Evolutionary conservation across 2,797 vertebrate species (phyloP).

Genomic region (Sebastolobus altivelis): DNA sequence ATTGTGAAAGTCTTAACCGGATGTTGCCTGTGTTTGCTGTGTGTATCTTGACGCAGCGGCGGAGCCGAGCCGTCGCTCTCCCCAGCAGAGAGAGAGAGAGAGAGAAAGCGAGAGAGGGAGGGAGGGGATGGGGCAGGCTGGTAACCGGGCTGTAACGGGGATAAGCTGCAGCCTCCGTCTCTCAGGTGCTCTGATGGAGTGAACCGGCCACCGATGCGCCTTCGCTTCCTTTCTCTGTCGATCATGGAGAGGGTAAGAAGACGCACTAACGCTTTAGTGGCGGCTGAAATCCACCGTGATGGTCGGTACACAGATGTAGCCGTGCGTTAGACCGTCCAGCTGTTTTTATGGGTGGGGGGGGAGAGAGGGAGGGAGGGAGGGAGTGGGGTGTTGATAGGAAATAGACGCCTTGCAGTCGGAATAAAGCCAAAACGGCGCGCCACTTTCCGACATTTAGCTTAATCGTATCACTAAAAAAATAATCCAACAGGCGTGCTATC

Average conservation of each 20-base stretch:
- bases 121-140: slow-evolving; percentile 79
- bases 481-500: slow-evolving; percentile 20
- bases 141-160: slow-evolving; percentile 80
- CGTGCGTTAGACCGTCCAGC: slow-evolving; percentile 76
- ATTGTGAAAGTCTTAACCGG: slow-evolving; percentile 51
- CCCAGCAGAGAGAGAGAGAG: slow-evolving; percentile 48
- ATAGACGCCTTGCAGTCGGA: slow-evolving; percentile 70
- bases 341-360: slow-evolving; percentile 77
- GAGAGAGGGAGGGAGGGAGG: slow-evolving; percentile 42
- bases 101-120: slow-evolving; percentile 70
- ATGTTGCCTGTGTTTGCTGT: slow-evolving; percentile 9
- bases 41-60: slow-evolving; percentile 47
- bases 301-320: slow-evolving; percentile 36
- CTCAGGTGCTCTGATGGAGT: slow-evolving; percentile 76
- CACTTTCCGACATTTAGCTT: slow-evolving; percentile 13
- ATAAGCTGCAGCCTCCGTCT: slow-evolving; percentile 77
- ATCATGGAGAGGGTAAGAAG: slow-evolving; percentile 83
- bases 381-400: slow-evolving; percentile 70
- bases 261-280: not conserved
- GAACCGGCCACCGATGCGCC: slow-evolving; percentile 62
- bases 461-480: not conserved
- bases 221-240: slow-evolving; percentile 51
- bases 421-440: slow-evolving; percentile 37
- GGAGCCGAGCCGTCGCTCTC: slow-evolving; percentile 72
- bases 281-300: slow-evolving; percentile 13